Evolutionary conservation across 2,113 vertebrate genomes (phyloP).

Genomic region (Dolichallabes microphthalmus): DNA sequence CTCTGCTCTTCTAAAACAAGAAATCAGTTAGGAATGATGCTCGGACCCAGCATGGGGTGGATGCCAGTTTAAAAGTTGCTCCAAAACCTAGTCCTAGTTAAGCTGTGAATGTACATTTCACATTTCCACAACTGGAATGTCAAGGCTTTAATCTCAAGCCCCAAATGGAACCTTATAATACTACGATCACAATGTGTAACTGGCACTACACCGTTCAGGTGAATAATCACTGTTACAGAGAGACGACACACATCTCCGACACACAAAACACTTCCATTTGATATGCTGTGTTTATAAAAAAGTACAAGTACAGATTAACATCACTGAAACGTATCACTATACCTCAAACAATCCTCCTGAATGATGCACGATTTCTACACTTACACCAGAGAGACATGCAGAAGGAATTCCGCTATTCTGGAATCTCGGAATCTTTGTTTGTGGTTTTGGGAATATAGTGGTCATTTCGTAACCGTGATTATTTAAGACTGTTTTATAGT

Average conservation of each 20-base stretch:
- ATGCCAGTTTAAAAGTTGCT: background rate
- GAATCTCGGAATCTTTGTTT: background rate
- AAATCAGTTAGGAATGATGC: background rate
- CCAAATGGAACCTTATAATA: background rate
- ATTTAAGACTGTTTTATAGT: constrained; percentile 29
- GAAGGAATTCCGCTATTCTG: background rate
- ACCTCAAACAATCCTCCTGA: constrained; percentile 1
- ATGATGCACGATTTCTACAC: background rate
- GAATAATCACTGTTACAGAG: background rate
- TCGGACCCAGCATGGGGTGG: too few species aligned
- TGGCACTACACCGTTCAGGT: background rate
- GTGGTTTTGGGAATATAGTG: constrained; percentile 16
- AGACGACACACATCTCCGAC: background rate
- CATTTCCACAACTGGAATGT: background rate
- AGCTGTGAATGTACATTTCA: background rate
- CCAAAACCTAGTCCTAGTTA: background rate
- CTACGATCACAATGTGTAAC: background rate
- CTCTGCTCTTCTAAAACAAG: background rate
- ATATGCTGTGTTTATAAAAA: constrained; percentile 27
- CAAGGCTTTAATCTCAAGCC: background rate
- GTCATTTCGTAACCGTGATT: constrained; percentile 23
- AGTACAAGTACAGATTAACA: background rate
- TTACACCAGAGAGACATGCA: constrained; percentile 5
- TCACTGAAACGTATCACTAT: background rate
- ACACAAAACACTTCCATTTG: background rate